Conservation (phyloP, 2,797 vertebrate genomes). For the Babyrousa celebensis region DNA sequence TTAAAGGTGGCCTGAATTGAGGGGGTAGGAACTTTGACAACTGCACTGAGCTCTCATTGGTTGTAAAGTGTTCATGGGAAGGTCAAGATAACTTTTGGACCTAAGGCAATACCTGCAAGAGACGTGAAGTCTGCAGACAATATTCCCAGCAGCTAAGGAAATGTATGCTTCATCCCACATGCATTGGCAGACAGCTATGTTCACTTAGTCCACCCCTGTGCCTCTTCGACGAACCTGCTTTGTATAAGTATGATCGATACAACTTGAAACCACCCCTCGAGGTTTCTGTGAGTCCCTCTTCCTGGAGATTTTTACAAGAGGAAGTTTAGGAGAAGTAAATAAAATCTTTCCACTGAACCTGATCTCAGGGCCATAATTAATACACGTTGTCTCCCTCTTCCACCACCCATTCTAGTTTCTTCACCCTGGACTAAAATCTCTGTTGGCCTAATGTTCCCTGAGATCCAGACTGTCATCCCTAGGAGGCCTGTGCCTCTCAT, state of each 20-base stretch:
- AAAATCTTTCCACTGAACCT: neutral
- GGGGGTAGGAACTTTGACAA: no score
- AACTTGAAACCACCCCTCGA: neutral
- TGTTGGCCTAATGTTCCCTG: neutral
- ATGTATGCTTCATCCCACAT: neutral
- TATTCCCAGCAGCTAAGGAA: neutral
- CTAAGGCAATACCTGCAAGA: neutral
- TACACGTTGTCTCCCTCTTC: neutral
- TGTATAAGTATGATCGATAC: neutral
- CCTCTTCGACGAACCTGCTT: neutral
- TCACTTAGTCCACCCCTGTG: neutral
- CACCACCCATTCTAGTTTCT: neutral
- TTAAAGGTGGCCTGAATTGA: neutral
- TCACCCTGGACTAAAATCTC: neutral
- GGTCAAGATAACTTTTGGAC: neutral
- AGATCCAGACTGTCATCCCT: neutral
- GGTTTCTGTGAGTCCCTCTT: neutral
- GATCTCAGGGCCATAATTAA: neutral
- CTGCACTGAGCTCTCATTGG: neutral
- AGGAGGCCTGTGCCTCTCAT: neutral
- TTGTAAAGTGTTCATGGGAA: neutral
- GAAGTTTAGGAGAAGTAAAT: neutral
- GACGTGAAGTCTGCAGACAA: neutral
- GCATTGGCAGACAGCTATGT: accelerated
- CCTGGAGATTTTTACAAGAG: neutral